These are phyloP conservation scores for Drosophila nikananu DNA, from an alignment of 1,140 invertebrate species.

Conservation along the genomic window DNA sequence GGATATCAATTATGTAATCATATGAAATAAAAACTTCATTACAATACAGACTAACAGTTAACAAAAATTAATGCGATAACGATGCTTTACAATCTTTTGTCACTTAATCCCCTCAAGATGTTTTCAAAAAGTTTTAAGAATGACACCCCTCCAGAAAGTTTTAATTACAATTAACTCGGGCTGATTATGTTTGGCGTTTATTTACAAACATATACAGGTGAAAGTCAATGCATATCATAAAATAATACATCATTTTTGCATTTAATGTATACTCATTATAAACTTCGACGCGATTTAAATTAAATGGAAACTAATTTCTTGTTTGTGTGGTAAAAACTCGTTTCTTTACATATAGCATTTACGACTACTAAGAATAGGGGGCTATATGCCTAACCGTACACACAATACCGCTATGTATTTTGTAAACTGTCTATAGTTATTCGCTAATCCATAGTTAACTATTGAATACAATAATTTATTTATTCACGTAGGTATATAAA, in stretches of 20 bases:
- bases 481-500: slow-evolving; percentile 65
- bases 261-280: slow-evolving; percentile 48
- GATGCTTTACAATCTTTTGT: no score
- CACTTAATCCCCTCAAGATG: no score
- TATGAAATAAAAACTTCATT: no score
- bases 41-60: no score
- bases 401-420: slow-evolving; percentile 36
- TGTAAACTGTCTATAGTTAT: slow-evolving; percentile 58
- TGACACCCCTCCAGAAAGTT: background rate
- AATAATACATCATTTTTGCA: slow-evolving; percentile 56
- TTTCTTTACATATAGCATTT: slow-evolving; percentile 62
- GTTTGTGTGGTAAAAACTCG: slow-evolving; percentile 57
- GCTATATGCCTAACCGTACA: slow-evolving; percentile 54
- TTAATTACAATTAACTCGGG: slow-evolving; percentile 1
- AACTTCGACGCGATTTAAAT: slow-evolving; percentile 55
- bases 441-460: slow-evolving; percentile 66
- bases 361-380: slow-evolving; percentile 67
- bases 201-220: slow-evolving; percentile 63
- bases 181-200: slow-evolving; percentile 71
- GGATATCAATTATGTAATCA: no score
- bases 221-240: slow-evolving; percentile 54
- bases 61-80: no score
- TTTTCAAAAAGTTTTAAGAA: background rate
- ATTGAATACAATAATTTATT: slow-evolving; percentile 65
- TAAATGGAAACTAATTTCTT: slow-evolving; percentile 58